phyloP scores from a whole-genome alignment of 2,113 vertebrate genomes.

The Ammodramus savannarum region DNA sequence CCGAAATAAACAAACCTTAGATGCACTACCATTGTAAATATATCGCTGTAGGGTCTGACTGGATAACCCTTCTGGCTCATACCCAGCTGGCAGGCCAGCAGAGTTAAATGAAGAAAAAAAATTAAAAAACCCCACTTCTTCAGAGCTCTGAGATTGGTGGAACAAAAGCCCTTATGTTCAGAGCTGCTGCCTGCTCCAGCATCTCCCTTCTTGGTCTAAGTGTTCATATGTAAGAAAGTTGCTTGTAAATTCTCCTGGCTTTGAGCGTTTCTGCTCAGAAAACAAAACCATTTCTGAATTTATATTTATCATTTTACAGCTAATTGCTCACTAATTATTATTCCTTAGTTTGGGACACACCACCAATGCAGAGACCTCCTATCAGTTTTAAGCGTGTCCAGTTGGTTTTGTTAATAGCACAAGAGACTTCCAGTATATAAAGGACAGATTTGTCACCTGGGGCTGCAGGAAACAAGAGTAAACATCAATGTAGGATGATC shows the following conservation, averaged over 20 bases:
- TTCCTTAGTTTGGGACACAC: constrained; percentile 6
- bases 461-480: constrained; percentile 56
- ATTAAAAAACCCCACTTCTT: constrained; percentile 26
- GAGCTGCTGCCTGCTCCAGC: constrained; percentile 36
- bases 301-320: constrained; percentile 21
- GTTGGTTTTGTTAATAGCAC: not conserved
- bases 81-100: constrained; percentile 65
- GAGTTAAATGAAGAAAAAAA: constrained; percentile 21
- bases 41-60: constrained; percentile 63
- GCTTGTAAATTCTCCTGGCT: constrained; percentile 56
- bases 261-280: not conserved
- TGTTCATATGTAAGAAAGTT: constrained; percentile 43
- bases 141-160: constrained; percentile 38
- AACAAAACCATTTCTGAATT: not conserved
- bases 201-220: constrained; percentile 23
- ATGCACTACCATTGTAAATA: constrained; percentile 60
- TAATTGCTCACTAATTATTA: constrained; percentile 26
- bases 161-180: constrained; percentile 60
- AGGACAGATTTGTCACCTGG: constrained; percentile 51
- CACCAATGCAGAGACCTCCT: not conserved
- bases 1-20: constrained; percentile 53
- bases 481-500: constrained; percentile 31
- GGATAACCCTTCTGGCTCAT: constrained; percentile 70
- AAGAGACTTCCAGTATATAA: not conserved
- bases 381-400: not conserved